A percentile compares a stretch with the other conserved stretches of the same genome.
phyloP scores from a whole-genome alignment of 2,797 vertebrate species.

The Danio choprae region DNA sequence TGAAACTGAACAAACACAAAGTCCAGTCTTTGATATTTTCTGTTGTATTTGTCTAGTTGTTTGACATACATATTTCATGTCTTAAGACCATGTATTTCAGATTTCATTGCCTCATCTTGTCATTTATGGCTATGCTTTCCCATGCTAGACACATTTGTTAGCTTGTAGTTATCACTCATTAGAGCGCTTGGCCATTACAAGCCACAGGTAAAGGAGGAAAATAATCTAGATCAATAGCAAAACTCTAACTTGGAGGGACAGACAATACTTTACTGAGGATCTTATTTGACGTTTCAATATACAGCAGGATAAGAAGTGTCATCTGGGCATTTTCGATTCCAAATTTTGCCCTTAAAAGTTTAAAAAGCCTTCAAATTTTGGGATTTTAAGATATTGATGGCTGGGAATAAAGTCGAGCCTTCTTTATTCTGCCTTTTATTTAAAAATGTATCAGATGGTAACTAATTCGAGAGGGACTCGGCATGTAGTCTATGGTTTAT shows the following conservation, averaged over 20 bases:
- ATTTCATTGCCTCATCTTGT: constrained; percentile 75
- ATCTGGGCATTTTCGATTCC: neutral
- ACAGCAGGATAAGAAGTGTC: neutral
- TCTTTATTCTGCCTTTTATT: constrained; percentile 8
- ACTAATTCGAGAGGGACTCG: neutral
- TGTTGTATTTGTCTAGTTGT: constrained; percentile 62
- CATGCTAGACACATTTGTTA: constrained; percentile 53
- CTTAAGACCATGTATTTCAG: constrained; percentile 65
- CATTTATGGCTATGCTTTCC: constrained; percentile 68
- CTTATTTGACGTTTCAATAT: neutral
- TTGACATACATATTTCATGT: constrained; percentile 69
- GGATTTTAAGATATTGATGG: constrained; percentile 5
- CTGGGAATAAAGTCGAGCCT: neutral
- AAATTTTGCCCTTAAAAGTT: neutral
- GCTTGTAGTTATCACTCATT: constrained; percentile 49
- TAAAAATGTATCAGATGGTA: constrained; percentile 12
- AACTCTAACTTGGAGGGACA: constrained; percentile 8
- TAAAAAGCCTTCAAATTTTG: neutral
- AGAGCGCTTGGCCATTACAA: constrained; percentile 36
- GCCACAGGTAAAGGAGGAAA: constrained; percentile 12
- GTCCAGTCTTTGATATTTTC: constrained; percentile 58
- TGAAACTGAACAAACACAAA: constrained; percentile 49
- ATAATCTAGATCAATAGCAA: neutral
- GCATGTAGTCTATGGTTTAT: neutral
- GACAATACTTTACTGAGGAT: neutral